A percentile compares a stretch with the other conserved stretches of the same genome.
These are phyloP conservation scores for Siniperca chuatsi DNA, from an alignment of 2,113 vertebrate species.

Conservation along the genomic window DNA sequence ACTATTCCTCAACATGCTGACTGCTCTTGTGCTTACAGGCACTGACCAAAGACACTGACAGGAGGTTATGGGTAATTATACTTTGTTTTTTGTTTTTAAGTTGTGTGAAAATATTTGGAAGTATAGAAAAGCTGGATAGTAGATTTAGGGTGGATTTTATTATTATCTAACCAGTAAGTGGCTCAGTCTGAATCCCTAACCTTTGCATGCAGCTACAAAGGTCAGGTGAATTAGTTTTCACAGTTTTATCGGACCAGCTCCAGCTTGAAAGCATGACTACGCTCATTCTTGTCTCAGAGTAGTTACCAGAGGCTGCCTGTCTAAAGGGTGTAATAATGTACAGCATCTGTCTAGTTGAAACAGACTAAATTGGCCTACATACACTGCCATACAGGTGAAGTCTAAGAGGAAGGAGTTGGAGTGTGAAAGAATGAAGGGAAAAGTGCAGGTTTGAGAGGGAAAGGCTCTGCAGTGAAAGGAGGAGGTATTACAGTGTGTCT, in stretches of 20 bases:
- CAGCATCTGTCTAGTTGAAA: not conserved
- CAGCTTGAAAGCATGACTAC: constrained; percentile 12
- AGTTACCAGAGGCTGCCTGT: constrained; percentile 8
- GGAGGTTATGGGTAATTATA: constrained; percentile 78
- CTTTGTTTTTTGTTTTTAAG: constrained; percentile 50
- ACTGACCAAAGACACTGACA: constrained; percentile 77
- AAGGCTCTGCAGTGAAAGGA: constrained; percentile 17
- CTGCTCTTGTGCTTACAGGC: constrained; percentile 81
- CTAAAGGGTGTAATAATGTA: constrained; percentile 2
- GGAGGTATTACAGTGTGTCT: constrained; percentile 17
- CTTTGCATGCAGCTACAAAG: constrained; percentile 34
- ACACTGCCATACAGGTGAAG: constrained; percentile 17
- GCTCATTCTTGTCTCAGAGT: constrained; percentile 9
- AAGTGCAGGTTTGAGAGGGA: not conserved
- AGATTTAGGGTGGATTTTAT: not conserved
- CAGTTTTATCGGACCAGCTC: constrained; percentile 14
- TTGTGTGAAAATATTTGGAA: not conserved
- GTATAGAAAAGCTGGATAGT: not conserved
- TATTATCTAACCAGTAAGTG: not conserved
- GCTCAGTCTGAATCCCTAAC: constrained; percentile 15
- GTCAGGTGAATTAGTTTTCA: constrained; percentile 23
- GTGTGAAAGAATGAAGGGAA: not conserved
- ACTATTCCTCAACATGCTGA: constrained; percentile 55
- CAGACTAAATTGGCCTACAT: not conserved
- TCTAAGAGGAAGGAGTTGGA: not conserved